A percentile compares a stretch with the other conserved stretches of the same genome.
Evolutionary conservation across 2,797 vertebrate species (phyloP).

Genomic region (Oreonectes daqikongensis): DNA sequence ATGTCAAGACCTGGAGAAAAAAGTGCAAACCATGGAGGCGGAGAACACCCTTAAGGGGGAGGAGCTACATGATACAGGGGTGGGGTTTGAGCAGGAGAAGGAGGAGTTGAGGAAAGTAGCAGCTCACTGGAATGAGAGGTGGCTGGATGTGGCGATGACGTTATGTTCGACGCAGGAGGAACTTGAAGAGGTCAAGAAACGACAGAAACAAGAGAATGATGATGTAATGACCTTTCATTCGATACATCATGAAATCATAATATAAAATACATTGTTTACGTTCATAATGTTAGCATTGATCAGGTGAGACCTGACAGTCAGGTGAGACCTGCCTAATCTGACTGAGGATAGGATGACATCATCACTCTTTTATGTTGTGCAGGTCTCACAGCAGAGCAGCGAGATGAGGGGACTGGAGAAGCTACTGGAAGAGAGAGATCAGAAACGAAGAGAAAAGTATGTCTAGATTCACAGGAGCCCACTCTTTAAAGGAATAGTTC

Average conservation of each 20-base stretch:
- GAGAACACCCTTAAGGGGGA: conserved; percentile 58
- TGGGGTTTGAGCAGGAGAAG: conserved; percentile 54
- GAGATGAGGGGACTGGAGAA: conserved; percentile 66
- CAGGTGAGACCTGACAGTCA: conserved; percentile 52
- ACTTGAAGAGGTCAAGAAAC: conserved; percentile 62
- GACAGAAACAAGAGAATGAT: conserved; percentile 62
- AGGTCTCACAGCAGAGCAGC: conserved; percentile 62
- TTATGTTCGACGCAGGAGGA: conserved; percentile 70
- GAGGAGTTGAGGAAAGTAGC: conserved; percentile 67
- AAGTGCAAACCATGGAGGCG: conserved; percentile 62
- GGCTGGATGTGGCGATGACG: conserved; percentile 68
- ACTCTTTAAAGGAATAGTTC: too few relatives aligned
- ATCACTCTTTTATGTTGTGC: conserved; percentile 9
- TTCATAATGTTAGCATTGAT: background rate
- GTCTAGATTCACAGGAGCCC: background rate
- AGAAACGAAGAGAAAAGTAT: conserved; percentile 69
- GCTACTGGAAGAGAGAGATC: conserved; percentile 63
- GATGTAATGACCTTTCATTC: conserved; percentile 14
- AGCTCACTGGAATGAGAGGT: conserved; percentile 74
- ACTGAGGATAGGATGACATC: background rate
- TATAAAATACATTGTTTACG: too few relatives aligned
- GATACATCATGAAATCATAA: background rate
- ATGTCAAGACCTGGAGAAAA: conserved; percentile 61
- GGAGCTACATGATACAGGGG: conserved; percentile 58
- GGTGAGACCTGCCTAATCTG: background rate